Conservation (phyloP, 2,888 invertebrate species). For the Molanna angustata region DNA sequence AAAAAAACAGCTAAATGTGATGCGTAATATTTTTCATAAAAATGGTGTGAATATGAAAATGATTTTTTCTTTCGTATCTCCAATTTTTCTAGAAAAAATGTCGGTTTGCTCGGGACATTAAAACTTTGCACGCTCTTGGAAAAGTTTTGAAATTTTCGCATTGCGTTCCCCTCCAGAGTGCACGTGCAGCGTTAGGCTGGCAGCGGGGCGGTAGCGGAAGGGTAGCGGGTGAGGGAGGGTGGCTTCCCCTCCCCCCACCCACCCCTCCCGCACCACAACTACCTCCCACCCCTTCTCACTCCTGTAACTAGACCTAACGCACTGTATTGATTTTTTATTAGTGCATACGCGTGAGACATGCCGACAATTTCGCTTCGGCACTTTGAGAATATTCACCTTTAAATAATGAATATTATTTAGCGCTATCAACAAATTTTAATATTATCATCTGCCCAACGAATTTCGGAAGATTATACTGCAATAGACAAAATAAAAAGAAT, state of each 20-base stretch:
- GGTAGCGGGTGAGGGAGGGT: conserved; percentile 7
- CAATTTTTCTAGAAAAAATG: too few relatives aligned
- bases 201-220: background rate
- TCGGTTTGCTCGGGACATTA: background rate
- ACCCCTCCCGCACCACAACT: background rate
- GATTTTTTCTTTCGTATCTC: too few relatives aligned
- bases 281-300: conserved; percentile 1
- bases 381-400: background rate
- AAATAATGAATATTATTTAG: too few relatives aligned
- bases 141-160: conserved; percentile 19
- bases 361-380: conserved; percentile 14
- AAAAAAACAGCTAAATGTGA: background rate
- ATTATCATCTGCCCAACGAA: too few relatives aligned
- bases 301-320: conserved; percentile 27
- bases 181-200: conserved; percentile 14
- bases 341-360: conserved; percentile 31
- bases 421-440: background rate
- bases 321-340: conserved; percentile 34
- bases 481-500: too few relatives aligned
- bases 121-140: background rate
- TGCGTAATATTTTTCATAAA: background rate
- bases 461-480: too few relatives aligned
- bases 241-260: conserved; percentile 4
- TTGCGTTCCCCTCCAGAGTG: conserved; percentile 13
- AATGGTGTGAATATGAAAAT: background rate